Base-by-base conservation (phyloP, 2,113 vertebrate species). In the Ceyx cyanopectus region DNA sequence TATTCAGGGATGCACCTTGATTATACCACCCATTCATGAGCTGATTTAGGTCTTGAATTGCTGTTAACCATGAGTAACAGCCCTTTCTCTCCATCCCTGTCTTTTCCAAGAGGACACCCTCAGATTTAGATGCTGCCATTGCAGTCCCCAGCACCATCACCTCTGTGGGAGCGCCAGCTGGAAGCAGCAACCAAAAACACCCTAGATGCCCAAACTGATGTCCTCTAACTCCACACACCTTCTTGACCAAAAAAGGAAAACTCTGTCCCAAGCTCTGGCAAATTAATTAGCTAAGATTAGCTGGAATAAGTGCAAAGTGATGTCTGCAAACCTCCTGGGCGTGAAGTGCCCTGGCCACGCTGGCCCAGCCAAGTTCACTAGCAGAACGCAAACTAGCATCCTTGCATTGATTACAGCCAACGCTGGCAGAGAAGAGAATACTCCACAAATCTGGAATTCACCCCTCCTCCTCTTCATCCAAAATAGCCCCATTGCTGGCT, bases 201-300 rank as follows among this genome's bases (percentile, higher is more conserved):
- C 7, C 43, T 0, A 53, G 10, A 21, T 20, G 15, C n/a, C 14
- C 9, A 8, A 40, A 48, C 43, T 24, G 19, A 26, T 12, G n/a
- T 45, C 51, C 10, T 70, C 32, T n/a, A 60, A 46, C 20, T 22
- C 34, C 3, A 5, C 1, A 3, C 16, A 63, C 13, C 18, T 80
- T 56, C 50, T 46, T 10, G 22, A 51, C 14, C 61, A 46, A 62
- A 60, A 29, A 29, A 53, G 22, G 21, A 50, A 40, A 93, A 8
- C 1, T 5, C 17, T 0, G 0, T 45, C 16, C 58, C 61, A 43
- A 56, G 66, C 26, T 57, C 5, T 0, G 0, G 40, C 45, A 51
- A 27, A 8, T 57, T 3, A 22, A 6, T 8, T 26, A 58, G 26
- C 45, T 8, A 22, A 30, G 9, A 48, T 45, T 1, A 57, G 18